These are phyloP conservation scores for Caprella mutica DNA, from an alignment of 2,888 invertebrate genomes.

Conservation along the genomic window DNA sequence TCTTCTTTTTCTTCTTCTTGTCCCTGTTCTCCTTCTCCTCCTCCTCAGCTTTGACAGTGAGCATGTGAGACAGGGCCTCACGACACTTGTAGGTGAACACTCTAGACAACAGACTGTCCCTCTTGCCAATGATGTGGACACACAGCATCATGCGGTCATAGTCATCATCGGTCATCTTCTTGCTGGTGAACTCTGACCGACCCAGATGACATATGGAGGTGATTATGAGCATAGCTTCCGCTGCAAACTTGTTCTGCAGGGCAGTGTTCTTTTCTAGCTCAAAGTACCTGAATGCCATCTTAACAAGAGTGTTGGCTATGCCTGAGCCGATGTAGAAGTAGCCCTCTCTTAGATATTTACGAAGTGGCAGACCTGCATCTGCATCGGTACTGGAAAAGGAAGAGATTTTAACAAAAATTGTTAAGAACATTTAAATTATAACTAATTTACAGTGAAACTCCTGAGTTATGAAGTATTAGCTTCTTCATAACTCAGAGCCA, in stretches of 20 bases:
- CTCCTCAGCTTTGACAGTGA: conserved; percentile 63
- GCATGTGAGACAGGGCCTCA: conserved; percentile 67
- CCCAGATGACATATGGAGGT: conserved; percentile 76
- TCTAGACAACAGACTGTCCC: conserved; percentile 48
- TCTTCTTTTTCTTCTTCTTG: conserved; percentile 12
- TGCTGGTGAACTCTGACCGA: conserved; percentile 49
- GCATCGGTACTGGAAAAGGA: conserved; percentile 46
- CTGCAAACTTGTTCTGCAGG: conserved; percentile 52
- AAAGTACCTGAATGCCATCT: conserved; percentile 56
- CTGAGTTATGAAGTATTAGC: too few relatives aligned
- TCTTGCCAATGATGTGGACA: conserved; percentile 53
- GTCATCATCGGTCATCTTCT: conserved; percentile 91
- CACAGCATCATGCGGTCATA: conserved; percentile 66
- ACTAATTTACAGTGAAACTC: too few relatives aligned
- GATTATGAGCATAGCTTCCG: conserved; percentile 78
- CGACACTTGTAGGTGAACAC: conserved; percentile 65
- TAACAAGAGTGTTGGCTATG: conserved; percentile 78
- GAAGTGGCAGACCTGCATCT: conserved; percentile 63
- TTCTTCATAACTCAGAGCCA: too few relatives aligned
- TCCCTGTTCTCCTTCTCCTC: conserved; percentile 51
- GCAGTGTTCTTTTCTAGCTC: conserved; percentile 38
- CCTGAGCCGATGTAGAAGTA: conserved; percentile 94
- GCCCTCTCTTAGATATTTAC: conserved; percentile 80
- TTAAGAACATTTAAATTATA: not conserved
- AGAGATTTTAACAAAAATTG: conserved; percentile 1